Conservation (phyloP, 2,888 invertebrate genomes). For the Monopis laevigella region DNA sequence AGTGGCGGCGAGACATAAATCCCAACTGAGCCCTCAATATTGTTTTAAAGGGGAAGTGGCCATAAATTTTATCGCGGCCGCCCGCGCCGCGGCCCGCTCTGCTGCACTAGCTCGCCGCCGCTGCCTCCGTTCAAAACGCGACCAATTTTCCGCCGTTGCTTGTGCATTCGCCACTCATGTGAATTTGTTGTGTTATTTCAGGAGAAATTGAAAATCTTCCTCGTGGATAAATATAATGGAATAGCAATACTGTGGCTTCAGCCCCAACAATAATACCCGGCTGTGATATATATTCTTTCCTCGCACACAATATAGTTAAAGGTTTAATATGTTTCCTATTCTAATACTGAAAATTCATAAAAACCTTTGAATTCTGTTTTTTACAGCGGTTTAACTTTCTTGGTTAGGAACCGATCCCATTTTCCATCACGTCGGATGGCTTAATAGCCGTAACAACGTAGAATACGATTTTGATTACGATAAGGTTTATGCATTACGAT, state of each 20-base stretch:
- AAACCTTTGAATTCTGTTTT: too few species aligned
- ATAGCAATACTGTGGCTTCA: constrained; percentile 10
- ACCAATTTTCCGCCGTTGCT: constrained; percentile 56
- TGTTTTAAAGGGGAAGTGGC: constrained; percentile 69
- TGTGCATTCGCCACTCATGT: constrained; percentile 46
- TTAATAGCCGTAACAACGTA: constrained; percentile 41
- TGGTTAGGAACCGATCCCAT: constrained; percentile 34
- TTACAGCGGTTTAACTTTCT: too few species aligned
- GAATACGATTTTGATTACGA: constrained; percentile 48
- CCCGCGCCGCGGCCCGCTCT: constrained; percentile 27
- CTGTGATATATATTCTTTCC: too few species aligned
- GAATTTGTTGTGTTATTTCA: constrained; percentile 44
- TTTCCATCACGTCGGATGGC: constrained; percentile 41
- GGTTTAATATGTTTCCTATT: too few species aligned
- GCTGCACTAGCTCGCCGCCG: constrained; percentile 24
- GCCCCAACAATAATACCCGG: too few species aligned
- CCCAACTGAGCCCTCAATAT: constrained; percentile 69
- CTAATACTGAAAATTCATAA: too few species aligned
- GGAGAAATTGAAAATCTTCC: constrained; percentile 38
- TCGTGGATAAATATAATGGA: constrained; percentile 25
- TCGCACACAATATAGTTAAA: too few species aligned
- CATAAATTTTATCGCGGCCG: constrained; percentile 68
- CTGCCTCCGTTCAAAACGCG: constrained; percentile 27
- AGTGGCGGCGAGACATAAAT: constrained; percentile 67
- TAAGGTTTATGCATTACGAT: constrained; percentile 29